Evolutionary conservation across 2,888 invertebrate species (phyloP), one percentile per base, ranked within the genome.

Genomic region (Microctonus brassicae): DNA sequence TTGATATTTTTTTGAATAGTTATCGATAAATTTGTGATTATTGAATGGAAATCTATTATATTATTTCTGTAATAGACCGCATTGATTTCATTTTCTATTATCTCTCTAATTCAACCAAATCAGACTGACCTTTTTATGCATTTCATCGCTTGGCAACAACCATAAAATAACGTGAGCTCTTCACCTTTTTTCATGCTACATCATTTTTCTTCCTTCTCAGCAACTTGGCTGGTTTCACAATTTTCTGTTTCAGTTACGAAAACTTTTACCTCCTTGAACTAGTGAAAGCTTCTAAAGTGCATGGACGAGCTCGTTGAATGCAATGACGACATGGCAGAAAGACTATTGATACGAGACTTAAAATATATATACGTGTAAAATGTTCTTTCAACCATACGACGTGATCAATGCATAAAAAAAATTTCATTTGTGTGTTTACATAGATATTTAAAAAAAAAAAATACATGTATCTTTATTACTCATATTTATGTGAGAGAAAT

Each of bases 191-290:
- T 9, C 24, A 42, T n/a, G n/a, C 26, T 52, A 64, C 52, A 64
- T 26, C 20, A 20, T 64, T 64, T 52, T 47, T 64, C 47, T 64
- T 26, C 20, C 29, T 22, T 62, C 24, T 24, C 58, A 34, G 2
- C 33, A 58, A 17, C 58, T 58, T 7, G 33, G 34, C 34, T 17
- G 58, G 13, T 17, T 58, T 17, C 10, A 17, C 47, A 1, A 47
- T 47, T n/a, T n/a, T 47, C 20, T 33, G 33, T 58, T 33, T 34
- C 33, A 58, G 58, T 58, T 34, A 34, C 33, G 58, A 34, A 33
- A 58, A 58, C 58, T 58, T 58, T 58, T 58, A 47, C 17, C 17
- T 47, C 7, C 58, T 17, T 34, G 34, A 29, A 58, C 58, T 26
- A 2, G 33, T 17, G 33, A 20, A 33, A 33, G 58, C 58, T 34